Percentiles rank a stretch among this genome's conserved stretches.
These are phyloP conservation scores for Agriopis aurantiaria DNA, from an alignment of 2,888 invertebrate genomes.

Conservation along the genomic window DNA sequence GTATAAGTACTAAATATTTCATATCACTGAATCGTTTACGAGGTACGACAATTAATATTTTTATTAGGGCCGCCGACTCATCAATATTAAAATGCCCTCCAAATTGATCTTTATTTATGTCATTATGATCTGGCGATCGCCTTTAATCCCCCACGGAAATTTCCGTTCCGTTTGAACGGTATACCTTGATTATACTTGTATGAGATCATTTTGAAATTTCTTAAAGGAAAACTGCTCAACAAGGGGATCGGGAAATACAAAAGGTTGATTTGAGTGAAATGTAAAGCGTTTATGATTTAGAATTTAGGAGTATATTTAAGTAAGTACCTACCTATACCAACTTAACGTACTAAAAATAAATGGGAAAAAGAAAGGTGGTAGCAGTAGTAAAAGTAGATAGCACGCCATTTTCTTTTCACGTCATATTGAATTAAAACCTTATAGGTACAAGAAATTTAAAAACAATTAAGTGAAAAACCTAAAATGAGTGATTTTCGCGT, in stretches of 20 bases:
- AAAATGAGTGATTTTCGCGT: too few species aligned
- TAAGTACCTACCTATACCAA: background rate
- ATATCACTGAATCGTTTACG: constrained; percentile 70
- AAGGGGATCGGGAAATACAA: constrained; percentile 10
- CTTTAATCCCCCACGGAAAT: constrained; percentile 60
- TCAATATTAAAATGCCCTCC: constrained; percentile 75
- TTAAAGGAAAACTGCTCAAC: constrained; percentile 24
- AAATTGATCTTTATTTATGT: constrained; percentile 69
- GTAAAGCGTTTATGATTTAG: background rate
- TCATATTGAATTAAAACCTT: too few species aligned
- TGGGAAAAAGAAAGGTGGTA: background rate
- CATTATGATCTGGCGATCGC: constrained; percentile 60
- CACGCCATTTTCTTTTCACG: too few species aligned
- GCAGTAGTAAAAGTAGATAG: too few species aligned
- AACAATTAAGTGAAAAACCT: too few species aligned
- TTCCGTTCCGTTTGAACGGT: constrained; percentile 47
- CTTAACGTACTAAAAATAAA: background rate
- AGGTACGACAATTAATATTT: constrained; percentile 80
- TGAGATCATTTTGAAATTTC: constrained; percentile 36
- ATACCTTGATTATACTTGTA: constrained; percentile 17
- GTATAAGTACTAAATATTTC: constrained; percentile 57
- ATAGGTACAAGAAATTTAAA: too few species aligned
- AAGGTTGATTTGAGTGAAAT: background rate
- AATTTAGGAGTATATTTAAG: background rate
- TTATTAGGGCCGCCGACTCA: constrained; percentile 73